phyloP scores from a whole-genome alignment of 2,797 vertebrate genomes.

The Crypturellus tataupa region DNA sequence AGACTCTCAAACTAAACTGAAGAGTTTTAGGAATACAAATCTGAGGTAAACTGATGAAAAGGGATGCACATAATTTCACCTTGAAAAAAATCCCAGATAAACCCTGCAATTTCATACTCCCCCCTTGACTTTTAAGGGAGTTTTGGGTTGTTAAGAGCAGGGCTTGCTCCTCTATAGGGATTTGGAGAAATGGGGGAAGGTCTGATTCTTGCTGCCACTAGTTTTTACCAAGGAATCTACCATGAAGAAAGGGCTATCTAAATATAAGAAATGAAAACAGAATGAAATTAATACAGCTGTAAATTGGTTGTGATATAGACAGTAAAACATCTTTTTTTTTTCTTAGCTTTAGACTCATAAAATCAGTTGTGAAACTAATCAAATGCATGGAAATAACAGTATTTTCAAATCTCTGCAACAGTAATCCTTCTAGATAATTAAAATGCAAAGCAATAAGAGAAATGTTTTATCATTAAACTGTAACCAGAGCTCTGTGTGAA shows the following conservation, averaged over 20 bases:
- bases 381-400: conserved; percentile 52
- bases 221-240: not conserved
- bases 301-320: not conserved
- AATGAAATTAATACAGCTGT: conserved; percentile 34
- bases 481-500: conserved; percentile 78
- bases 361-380: conserved; percentile 34
- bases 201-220: not conserved
- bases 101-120: not conserved
- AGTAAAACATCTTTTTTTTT: conserved; percentile 27
- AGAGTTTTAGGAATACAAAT: not conserved
- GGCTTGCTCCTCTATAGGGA: not conserved
- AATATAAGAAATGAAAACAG: not conserved
- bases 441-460: conserved; percentile 78
- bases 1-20: not conserved
- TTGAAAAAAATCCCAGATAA: not conserved
- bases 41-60: not conserved
- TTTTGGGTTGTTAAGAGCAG: not conserved
- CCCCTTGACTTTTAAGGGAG: not conserved
- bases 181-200: not conserved
- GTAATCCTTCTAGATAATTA: conserved; percentile 75
- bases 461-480: conserved; percentile 80
- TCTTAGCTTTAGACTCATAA: conserved; percentile 10
- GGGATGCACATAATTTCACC: not conserved
- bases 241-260: not conserved
- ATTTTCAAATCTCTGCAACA: conserved; percentile 43